Base-by-base conservation (phyloP, 1,140 invertebrate genomes). In the Aricia agestis region DNA sequence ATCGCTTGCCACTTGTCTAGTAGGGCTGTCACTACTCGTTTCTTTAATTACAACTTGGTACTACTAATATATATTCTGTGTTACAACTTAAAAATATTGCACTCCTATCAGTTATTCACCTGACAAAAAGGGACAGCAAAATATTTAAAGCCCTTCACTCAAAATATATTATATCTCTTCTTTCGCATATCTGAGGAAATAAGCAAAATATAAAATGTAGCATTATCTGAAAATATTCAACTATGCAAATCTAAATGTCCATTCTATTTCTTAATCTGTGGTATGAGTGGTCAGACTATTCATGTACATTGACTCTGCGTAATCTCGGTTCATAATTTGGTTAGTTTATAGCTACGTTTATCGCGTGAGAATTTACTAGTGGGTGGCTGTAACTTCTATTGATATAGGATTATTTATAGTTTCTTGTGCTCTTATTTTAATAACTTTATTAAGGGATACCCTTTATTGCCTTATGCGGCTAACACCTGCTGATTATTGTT, bases 271-370 rank as follows among this genome's bases (percentile, higher is more conserved):
- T 13, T 63, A 0, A 63, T 63, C 59, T 11, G 10, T 63, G 59
- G 18, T 10, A 10, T 25, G 19, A 63, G 52, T 70, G 66, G 71
- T 72, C 70, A 75, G 71, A 72, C 68, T 57, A 70, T 72, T 69
- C 71, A 72, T 69, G 70, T 81, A 74, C 78, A 80, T 79, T 78
- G 76, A 76, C 77, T 76, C 67, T 68, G 71, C 68, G 71, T 86
- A 86, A 89, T 89, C 84, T 85, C 78, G 73, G 83, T 85, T 85
- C 81, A 87, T 87, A 87, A 83, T 86, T 86, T 86, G 68, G 72
- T 86, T 83, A 85, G 79, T 85, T 85, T 86, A 86, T 84, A 78
- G 76, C 72, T 61, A 73, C 69, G 74, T 83, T 87, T 83, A 84
- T 84, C 78, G 72, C 63, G 72, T 78, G 72, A 77, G 72, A 75